These are phyloP conservation scores for Crossocerus cetratus DNA, from an alignment of 2,888 invertebrate species.

Conservation along the genomic window DNA sequence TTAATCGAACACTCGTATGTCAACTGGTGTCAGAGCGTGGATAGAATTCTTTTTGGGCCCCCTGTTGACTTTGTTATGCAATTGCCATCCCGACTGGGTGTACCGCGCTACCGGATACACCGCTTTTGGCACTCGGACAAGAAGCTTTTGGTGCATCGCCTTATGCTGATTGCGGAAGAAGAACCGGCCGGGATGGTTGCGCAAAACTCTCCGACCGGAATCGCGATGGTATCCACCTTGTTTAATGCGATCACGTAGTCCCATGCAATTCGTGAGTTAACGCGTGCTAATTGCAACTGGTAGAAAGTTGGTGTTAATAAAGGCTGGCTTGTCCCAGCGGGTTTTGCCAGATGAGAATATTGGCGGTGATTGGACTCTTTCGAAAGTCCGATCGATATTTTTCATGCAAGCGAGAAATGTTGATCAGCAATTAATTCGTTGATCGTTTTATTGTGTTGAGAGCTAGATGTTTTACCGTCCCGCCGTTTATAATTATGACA, in stretches of 20 bases:
- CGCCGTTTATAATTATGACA: too few relatives aligned
- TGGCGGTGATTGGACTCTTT: too few relatives aligned
- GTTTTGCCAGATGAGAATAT: not conserved
- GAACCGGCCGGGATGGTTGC: conserved; percentile 3
- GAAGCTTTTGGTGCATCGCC: conserved; percentile 20
- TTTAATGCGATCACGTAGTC: conserved; percentile 26
- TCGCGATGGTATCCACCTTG: conserved; percentile 8
- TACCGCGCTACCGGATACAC: too few relatives aligned
- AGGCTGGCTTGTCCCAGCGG: not conserved
- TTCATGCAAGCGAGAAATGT: too few relatives aligned
- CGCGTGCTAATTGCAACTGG: conserved; percentile 22
- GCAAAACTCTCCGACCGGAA: conserved; percentile 2
- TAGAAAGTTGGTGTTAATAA: conserved; percentile 13
- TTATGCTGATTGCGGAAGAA: conserved; percentile 25
- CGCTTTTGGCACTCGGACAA: conserved; percentile 38
- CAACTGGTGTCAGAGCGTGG: not conserved
- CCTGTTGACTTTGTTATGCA: too few relatives aligned
- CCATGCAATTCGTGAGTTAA: conserved; percentile 10
- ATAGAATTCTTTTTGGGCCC: not conserved
- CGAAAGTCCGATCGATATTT: too few relatives aligned
- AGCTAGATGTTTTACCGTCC: too few relatives aligned
- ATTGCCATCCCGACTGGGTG: too few relatives aligned
- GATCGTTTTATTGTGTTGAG: too few relatives aligned
- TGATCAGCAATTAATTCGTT: too few relatives aligned
- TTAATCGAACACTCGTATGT: not conserved